Conservation (phyloP, 2,888 invertebrate species). For the Panopea generosa region DNA sequence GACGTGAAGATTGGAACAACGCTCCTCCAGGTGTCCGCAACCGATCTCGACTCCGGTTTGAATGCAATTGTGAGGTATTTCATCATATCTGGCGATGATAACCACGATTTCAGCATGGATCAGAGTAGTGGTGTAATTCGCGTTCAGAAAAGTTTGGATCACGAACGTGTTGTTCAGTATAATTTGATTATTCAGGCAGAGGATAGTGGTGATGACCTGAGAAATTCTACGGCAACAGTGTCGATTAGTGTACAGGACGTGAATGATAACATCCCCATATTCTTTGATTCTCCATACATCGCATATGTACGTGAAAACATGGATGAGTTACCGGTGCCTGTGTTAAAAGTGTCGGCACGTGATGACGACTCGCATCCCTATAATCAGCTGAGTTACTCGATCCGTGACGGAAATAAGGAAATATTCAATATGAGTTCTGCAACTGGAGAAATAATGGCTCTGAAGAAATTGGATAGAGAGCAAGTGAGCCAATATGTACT, state of each 20-base stretch:
- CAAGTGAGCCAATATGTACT: slow-evolving; percentile 92
- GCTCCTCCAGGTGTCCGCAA: slow-evolving; percentile 91
- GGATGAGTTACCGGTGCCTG: slow-evolving; percentile 86
- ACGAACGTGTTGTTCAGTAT: slow-evolving; percentile 94
- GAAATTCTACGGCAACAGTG: slow-evolving; percentile 91
- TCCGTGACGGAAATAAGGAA: slow-evolving; percentile 94
- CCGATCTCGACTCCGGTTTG: slow-evolving; percentile 88
- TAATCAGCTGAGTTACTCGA: slow-evolving; percentile 95
- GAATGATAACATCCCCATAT: slow-evolving; percentile 97
- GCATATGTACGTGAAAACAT: slow-evolving; percentile 94
- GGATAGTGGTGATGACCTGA: slow-evolving; percentile 84
- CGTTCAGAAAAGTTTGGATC: slow-evolving; percentile 96
- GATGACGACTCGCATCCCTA: slow-evolving; percentile 97
- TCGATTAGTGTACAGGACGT: slow-evolving; percentile 95
- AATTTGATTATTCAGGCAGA: slow-evolving; percentile 94
- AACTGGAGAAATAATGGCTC: slow-evolving; percentile 88
- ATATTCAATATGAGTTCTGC: slow-evolving; percentile 89
- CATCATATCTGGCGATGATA: slow-evolving; percentile 93
- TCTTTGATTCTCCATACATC: slow-evolving; percentile 96
- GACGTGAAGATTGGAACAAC: slow-evolving; percentile 97
- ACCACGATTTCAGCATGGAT: slow-evolving; percentile 80
- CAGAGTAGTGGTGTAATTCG: slow-evolving; percentile 96
- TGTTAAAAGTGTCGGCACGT: slow-evolving; percentile 91
- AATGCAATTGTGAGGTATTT: slow-evolving; percentile 97
- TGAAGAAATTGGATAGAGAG: slow-evolving; percentile 93